Evolutionary conservation across 2,888 invertebrate species (phyloP), one percentile per base, ranked within the genome.

Genomic region (Emesis russula): DNA sequence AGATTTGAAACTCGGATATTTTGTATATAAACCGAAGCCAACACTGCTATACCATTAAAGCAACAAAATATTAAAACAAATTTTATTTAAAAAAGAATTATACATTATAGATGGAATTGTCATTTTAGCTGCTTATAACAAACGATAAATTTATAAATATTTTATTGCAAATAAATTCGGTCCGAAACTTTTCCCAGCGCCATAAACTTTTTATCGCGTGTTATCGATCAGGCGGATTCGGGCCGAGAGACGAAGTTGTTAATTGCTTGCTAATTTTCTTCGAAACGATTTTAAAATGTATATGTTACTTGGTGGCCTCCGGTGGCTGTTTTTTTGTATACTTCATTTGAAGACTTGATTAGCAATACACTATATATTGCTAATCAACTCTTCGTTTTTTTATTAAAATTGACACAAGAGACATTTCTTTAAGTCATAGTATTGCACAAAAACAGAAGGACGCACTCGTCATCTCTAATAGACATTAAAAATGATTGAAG

Each of bases 101-200:
- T 25, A 1, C 25, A 25, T 25, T 25, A 1, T 25, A 25, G 25
- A 25, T 25, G 25, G 25, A 25, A 25, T 25, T 25, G 25, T 25
- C 25, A 25, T 25, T 44, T 0, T 44, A 13, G 13, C 44, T 3
- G 13, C 13, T 0, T 15, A 13, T 44, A 13, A 53, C 53, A 1
- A n/a, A n/a, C n/a, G 15, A 53, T 53, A 4, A n/a, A n/a, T n/a
- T 95, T 96, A 6, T 71, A 70, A 70, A 80, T 53, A n/a, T 53
- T 13, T 33, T 41, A 86, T 38, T 66, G 53, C 33, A 48, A 81
- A 73, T 3, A 18, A 81, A 15, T 36, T 66, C 11, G 25, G n/a
- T 15, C 13, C 70, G 74, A 38, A n/a, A 5, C 71, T 15, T 73
- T 53, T 31, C 76, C n/a, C 70, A 38, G 36, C 81, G 48, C 58